Percentiles rank a stretch among this genome's conserved stretches.
Evolutionary conservation across 2,888 invertebrate species (phyloP).

Genomic region (Andrena dorsata): DNA sequence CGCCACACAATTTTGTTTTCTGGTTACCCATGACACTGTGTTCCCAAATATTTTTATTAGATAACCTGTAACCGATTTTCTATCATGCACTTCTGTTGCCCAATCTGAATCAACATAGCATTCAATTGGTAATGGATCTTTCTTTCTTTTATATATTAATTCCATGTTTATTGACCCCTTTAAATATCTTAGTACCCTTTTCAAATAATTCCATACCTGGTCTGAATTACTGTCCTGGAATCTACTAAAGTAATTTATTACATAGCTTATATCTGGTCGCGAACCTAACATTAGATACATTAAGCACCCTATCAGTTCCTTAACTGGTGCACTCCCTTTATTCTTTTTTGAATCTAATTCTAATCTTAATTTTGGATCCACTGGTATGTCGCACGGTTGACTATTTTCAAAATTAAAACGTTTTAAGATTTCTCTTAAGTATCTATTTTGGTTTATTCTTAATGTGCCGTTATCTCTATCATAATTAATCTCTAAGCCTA

Average conservation of each 20-base stretch:
- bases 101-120: constrained; percentile 14
- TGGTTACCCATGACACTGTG: not conserved
- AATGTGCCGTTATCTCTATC: not conserved
- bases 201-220: not conserved
- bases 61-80: constrained; percentile 20
- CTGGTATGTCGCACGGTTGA: not conserved
- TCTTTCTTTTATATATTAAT: not conserved
- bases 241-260: not conserved
- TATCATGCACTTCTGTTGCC: constrained; percentile 7
- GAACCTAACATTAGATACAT: constrained; percentile 2
- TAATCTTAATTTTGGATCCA: not conserved
- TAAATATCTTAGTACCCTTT: not conserved
- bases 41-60: not conserved
- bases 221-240: not conserved
- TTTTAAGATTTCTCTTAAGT: not conserved
- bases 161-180: not conserved
- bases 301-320: constrained; percentile 1
- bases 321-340: not conserved
- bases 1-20: constrained; percentile 4
- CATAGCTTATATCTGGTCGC: not conserved
- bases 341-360: not conserved
- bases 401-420: not conserved
- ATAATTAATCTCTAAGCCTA: constrained; percentile 4
- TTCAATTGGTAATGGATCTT: not conserved
- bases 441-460: not conserved